These are phyloP conservation scores for Scaptodrosophila latifasciaeformis DNA, from an alignment of 2,888 invertebrate species.

Conservation along the genomic window DNA sequence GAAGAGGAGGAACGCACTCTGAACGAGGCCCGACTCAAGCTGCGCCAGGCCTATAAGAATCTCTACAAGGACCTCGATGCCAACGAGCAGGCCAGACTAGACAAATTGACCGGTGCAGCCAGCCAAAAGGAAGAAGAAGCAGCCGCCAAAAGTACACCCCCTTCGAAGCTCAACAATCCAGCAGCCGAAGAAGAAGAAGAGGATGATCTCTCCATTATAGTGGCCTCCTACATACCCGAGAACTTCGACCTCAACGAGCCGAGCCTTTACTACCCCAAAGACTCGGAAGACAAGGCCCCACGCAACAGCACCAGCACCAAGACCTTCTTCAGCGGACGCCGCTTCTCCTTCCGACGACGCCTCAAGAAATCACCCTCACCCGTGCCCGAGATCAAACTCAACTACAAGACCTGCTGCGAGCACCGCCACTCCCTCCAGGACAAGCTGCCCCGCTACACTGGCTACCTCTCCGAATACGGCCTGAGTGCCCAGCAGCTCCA, in stretches of 20 bases:
- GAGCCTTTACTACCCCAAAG: slow-evolving; percentile 52
- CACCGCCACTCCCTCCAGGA: slow-evolving; percentile 71
- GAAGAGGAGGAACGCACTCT: slow-evolving; percentile 58
- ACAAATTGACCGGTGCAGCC: slow-evolving; percentile 34
- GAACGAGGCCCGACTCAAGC: slow-evolving; percentile 49
- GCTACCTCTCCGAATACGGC: slow-evolving; percentile 77
- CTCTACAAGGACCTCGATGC: slow-evolving; percentile 39
- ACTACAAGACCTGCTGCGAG: slow-evolving; percentile 74
- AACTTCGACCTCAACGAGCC: slow-evolving; percentile 51
- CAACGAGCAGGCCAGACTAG: slow-evolving; percentile 35
- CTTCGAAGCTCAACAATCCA: not conserved
- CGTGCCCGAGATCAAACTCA: slow-evolving; percentile 65
- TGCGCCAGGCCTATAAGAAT: slow-evolving; percentile 45
- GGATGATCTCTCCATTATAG: slow-evolving; percentile 72
- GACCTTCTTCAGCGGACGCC: slow-evolving; percentile 52
- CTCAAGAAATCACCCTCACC: slow-evolving; percentile 26
- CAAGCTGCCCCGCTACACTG: slow-evolving; percentile 76
- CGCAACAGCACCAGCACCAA: slow-evolving; percentile 20
- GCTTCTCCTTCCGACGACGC: slow-evolving; percentile 64
- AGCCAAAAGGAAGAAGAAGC: slow-evolving; percentile 2
- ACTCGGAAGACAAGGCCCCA: slow-evolving; percentile 2
- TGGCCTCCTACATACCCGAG: slow-evolving; percentile 70
- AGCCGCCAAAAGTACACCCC: too few species aligned
- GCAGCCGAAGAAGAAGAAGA: slow-evolving; percentile 52
- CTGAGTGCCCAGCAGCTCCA: slow-evolving; percentile 76